phyloP scores from a whole-genome alignment of 1,140 invertebrate species.

The Drosophila setifemur region DNA sequence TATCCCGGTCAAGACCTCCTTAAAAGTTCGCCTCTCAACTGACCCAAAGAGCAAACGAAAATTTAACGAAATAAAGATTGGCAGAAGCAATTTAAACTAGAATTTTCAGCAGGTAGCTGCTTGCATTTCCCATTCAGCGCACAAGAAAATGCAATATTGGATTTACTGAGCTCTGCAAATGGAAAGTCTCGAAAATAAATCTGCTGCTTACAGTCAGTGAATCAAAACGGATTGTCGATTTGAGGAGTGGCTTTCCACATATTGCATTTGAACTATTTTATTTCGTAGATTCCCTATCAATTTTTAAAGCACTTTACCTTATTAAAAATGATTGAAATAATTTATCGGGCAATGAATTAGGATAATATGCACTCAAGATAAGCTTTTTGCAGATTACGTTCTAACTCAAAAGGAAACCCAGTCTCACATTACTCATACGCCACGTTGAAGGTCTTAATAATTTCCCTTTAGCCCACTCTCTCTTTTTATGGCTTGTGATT shows the following conservation, averaged over 20 bases:
- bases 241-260: too few species aligned
- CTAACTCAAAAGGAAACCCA: neutral
- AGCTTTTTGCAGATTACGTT: neutral
- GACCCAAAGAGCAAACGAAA: slow-evolving; percentile 19
- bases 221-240: too few species aligned
- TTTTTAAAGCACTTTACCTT: too few species aligned
- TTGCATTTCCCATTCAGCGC: too few species aligned
- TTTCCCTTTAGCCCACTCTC: slow-evolving; percentile 4
- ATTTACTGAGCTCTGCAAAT: too few species aligned
- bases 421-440: slow-evolving; percentile 31
- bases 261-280: too few species aligned
- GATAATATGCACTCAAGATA: slow-evolving; percentile 8
- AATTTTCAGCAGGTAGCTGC: neutral
- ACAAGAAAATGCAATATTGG: too few species aligned
- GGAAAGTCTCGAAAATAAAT: too few species aligned
- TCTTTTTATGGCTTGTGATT: slow-evolving; percentile 36
- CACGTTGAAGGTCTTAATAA: slow-evolving; percentile 16
- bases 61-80: slow-evolving; percentile 25
- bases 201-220: too few species aligned
- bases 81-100: slow-evolving; percentile 25
- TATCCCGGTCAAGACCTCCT: neutral
- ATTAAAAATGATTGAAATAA: too few species aligned
- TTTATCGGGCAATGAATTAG: too few species aligned
- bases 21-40: slow-evolving; percentile 28
- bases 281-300: too few species aligned